A percentile compares a stretch with the other conserved stretches of the same genome.
phyloP scores from a whole-genome alignment of 2,888 invertebrate genomes.

The Meiosimyza decipiens region DNA sequence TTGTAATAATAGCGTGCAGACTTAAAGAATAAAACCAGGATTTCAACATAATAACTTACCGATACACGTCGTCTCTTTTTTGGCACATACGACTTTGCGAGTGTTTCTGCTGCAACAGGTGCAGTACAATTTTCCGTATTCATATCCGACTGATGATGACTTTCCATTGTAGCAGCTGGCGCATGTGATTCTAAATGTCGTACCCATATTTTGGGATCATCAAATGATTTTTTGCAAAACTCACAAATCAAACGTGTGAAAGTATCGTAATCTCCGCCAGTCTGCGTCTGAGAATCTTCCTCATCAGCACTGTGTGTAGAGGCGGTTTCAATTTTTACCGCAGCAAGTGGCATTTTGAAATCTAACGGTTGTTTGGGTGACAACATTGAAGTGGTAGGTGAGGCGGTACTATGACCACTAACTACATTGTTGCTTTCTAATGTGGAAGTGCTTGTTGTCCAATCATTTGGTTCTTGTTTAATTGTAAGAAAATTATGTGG shows the following conservation, averaged over 20 bases:
- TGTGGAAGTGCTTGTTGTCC: constrained; percentile 64
- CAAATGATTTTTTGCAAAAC: constrained; percentile 85
- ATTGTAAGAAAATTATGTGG: constrained; percentile 58
- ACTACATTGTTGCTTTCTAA: constrained; percentile 31
- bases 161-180: constrained; percentile 26
- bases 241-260: constrained; percentile 87
- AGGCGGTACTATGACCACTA: constrained; percentile 36
- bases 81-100: constrained; percentile 60
- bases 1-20: too few species aligned
- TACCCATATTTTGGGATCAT: constrained; percentile 84
- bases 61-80: constrained; percentile 70
- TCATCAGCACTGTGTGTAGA: constrained; percentile 43
- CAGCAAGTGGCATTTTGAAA: constrained; percentile 50
- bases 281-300: constrained; percentile 50
- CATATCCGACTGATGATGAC: constrained; percentile 28
- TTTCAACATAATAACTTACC: constrained; percentile 59
- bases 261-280: constrained; percentile 62
- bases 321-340: constrained; percentile 53
- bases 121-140: constrained; percentile 20
- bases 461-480: constrained; percentile 78
- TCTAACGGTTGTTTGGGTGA: constrained; percentile 59
- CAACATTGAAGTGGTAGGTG: constrained; percentile 39
- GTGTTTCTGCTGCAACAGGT: constrained; percentile 40
- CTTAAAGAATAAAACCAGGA: neutral
- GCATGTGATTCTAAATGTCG: constrained; percentile 85